Percentiles rank a stretch among this genome's conserved stretches.
These are phyloP conservation scores for Forficula auricularia DNA, from an alignment of 1,140 invertebrate species.

Conservation along the genomic window DNA sequence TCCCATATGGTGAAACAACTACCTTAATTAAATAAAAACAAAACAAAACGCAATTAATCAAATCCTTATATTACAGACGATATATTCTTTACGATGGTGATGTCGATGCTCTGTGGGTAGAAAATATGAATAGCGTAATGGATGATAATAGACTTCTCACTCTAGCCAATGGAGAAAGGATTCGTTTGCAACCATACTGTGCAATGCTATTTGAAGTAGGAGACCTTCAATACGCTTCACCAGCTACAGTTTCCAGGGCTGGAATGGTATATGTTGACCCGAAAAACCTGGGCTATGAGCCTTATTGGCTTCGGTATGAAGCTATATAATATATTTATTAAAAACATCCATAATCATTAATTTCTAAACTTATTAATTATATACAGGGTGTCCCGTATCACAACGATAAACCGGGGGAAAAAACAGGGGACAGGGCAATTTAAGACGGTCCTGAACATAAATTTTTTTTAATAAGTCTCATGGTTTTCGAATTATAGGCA, in stretches of 20 bases:
- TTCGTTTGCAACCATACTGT: constrained; percentile 63
- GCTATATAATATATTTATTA: constrained; percentile 18
- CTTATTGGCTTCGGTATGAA: constrained; percentile 66
- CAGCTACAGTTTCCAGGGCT: constrained; percentile 74
- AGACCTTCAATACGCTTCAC: constrained; percentile 75
- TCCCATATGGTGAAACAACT: no score
- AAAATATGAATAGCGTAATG: constrained; percentile 94
- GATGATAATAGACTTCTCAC: constrained; percentile 82
- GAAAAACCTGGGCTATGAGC: constrained; percentile 69
- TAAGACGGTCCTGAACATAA: no score
- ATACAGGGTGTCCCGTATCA: no score
- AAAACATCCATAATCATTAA: constrained; percentile 20
- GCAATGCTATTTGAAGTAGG: constrained; percentile 77
- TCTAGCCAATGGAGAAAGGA: constrained; percentile 75
- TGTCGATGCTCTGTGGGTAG: constrained; percentile 83
- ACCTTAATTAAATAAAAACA: no score
- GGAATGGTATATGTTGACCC: constrained; percentile 89
- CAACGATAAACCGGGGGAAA: no score
- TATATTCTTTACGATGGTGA: constrained; percentile 86
- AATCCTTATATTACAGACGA: constrained; percentile 22
- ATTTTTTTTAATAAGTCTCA: no score
- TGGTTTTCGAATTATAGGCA: no score
- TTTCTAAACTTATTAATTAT: constrained; percentile 13
- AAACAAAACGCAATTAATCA: no score
- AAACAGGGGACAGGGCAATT: no score